Evolutionary conservation across 2,888 invertebrate genomes (phyloP).

Genomic region (Habroteleia sp.): DNA sequence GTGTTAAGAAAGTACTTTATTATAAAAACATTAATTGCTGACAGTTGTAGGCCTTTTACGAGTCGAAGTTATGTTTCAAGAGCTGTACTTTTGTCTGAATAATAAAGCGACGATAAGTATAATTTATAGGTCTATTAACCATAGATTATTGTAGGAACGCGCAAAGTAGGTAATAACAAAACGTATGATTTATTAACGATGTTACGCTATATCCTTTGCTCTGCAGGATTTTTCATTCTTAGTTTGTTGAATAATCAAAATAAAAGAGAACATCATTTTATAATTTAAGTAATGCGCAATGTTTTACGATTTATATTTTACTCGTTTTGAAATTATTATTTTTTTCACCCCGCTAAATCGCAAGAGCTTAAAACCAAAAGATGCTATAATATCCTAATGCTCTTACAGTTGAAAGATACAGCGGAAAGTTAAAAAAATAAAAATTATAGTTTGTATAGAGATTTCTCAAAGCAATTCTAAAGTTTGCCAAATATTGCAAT

Average conservation of each 20-base stretch:
- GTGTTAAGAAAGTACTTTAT: too few species aligned
- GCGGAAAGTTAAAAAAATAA: too few species aligned
- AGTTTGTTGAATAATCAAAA: conserved; percentile 46
- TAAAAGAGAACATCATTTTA: conserved; percentile 28
- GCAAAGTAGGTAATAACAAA: conserved; percentile 47
- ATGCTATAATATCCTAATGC: too few species aligned
- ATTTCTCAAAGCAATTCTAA: too few species aligned
- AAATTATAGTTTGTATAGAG: too few species aligned
- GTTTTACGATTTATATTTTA: conserved; percentile 25
- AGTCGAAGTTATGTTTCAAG: conserved; percentile 22
- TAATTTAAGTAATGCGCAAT: conserved; percentile 32
- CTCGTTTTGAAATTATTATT: conserved; percentile 19
- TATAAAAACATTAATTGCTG: too few species aligned
- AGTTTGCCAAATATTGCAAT: too few species aligned
- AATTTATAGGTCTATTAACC: conserved; percentile 57
- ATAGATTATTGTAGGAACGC: conserved; percentile 47
- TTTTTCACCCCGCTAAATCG: conserved; percentile 25
- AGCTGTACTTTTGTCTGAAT: conserved; percentile 39
- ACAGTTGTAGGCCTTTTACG: conserved; percentile 22
- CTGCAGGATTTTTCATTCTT: conserved; percentile 25
- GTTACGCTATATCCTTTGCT: conserved; percentile 31
- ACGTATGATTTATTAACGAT: conserved; percentile 53
- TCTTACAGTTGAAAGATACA: too few species aligned
- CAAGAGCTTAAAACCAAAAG: too few species aligned
- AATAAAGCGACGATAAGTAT: conserved; percentile 47